Percentiles rank a stretch among this genome's conserved stretches.
These are phyloP conservation scores for Macrobrachium rosenbergii DNA, from an alignment of 1,140 invertebrate genomes.

Conservation along the genomic window DNA sequence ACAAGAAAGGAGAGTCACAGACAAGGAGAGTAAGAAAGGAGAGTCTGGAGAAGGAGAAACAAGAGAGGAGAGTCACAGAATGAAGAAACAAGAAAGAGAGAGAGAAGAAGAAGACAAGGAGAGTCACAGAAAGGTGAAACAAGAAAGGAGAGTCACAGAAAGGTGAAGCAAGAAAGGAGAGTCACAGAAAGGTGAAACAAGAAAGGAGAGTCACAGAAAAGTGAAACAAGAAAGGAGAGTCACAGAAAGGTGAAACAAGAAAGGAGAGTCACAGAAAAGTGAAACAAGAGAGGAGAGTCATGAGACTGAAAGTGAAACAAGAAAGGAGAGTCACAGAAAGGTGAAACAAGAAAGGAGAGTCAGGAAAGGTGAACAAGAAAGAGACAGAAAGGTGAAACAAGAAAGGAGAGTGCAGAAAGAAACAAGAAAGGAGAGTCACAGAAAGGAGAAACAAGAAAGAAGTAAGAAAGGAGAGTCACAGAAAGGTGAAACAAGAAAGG, in stretches of 20 bases:
- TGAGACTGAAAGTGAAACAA: no score
- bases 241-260: no score
- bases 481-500: background rate
- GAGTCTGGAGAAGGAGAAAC: background rate
- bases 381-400: no score
- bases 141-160: background rate
- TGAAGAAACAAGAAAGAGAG: background rate
- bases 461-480: no score
- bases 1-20: background rate
- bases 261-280: background rate
- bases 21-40: background rate
- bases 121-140: no score
- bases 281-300: constrained; percentile 1
- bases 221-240: no score
- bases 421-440: no score
- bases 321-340: no score
- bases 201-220: background rate
- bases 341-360: background rate
- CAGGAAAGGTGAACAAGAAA: no score
- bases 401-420: no score
- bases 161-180: background rate
- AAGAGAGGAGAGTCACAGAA: background rate
- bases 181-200: background rate
- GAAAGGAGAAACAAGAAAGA: no score
- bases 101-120: background rate